phyloP scores from a whole-genome alignment of 2,888 invertebrate species.

The Amiota mariae region DNA sequence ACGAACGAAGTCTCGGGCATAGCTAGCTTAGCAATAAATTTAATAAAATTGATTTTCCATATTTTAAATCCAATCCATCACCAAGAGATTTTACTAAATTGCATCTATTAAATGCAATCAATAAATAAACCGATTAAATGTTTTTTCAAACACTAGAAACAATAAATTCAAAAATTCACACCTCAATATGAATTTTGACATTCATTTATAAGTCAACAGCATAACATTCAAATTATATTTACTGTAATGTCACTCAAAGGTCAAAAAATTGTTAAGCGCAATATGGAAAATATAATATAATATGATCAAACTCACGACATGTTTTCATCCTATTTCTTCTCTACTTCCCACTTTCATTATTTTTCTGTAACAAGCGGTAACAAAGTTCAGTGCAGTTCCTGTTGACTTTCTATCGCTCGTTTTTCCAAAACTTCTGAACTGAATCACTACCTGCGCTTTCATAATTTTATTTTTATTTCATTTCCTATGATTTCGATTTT shows the following conservation, averaged over 20 bases:
- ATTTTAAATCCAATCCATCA: background rate
- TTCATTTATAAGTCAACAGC: background rate
- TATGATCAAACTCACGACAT: background rate
- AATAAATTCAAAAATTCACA: background rate
- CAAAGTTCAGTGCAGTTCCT: too few species aligned
- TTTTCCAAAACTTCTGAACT: background rate
- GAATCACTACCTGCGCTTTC: background rate
- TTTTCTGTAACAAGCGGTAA: too few species aligned
- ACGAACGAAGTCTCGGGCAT: too few species aligned
- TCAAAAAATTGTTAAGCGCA: background rate
- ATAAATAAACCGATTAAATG: background rate
- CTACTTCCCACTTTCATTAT: too few species aligned
- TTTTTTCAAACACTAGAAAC: background rate
- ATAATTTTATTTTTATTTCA: background rate
- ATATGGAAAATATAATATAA: background rate
- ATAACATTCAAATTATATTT: constrained; percentile 11
- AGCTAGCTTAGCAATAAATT: too few species aligned
- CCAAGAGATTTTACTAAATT: background rate
- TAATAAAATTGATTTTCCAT: too few species aligned
- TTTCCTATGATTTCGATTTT: background rate
- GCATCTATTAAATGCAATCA: background rate
- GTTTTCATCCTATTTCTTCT: too few species aligned
- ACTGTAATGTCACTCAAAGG: constrained; percentile 6
- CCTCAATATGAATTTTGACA: background rate
- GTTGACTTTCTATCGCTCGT: too few species aligned